Evolutionary conservation across 2,113 vertebrate species (phyloP), one percentile per base, ranked within the genome.

Genomic region (Alethe diademata): DNA sequence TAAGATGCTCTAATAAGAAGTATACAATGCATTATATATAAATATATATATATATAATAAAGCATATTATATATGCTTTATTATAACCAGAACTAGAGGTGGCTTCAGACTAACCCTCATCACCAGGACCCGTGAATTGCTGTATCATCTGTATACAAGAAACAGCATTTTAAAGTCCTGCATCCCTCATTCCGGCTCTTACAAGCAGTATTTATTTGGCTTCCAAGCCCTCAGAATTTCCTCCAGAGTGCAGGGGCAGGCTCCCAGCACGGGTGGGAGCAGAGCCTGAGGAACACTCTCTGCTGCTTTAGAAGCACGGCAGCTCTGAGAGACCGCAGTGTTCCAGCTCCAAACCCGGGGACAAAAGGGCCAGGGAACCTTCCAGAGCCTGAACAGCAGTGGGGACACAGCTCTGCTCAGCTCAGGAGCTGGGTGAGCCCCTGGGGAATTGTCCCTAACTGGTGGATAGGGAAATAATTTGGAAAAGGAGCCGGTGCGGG

Each of bases 351-450:
- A 57, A 57, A 57, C 3, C 15, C 14, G 3, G 72, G 35, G 51
- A 65, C 24, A 33, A n/a, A 69, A 69, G 48, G 33, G 33, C 4
- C 36, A 25, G 31, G 76, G 56, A 70, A 18, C 31, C 54, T 79
- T 61, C 64, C 36, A 53, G 75, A 86, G 64, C 47, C 3, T 8
- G 12, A 4, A 23, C 19, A 53, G 8, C 54, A 5, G 4, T 14
- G 54, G 58, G 54, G 76, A 47, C 51, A 64, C 14, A 19, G 64
- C 64, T 84, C 81, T 84, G 64, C 28, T 83, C 67, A 76, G 50
- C 54, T 40, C 0, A 0, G 62, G 23, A 62, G 61, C 17, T 54
- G 71, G 19, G 12, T 0, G 2, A 36, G 17, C 29, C 15, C 10
- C 69, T 38, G 70, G 54, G 42, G 67, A 42, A 40, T 22, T 7